Evolutionary conservation across 2,113 vertebrate species (phyloP), one percentile per base, ranked within the genome.

Genomic region (Junco hyemalis): DNA sequence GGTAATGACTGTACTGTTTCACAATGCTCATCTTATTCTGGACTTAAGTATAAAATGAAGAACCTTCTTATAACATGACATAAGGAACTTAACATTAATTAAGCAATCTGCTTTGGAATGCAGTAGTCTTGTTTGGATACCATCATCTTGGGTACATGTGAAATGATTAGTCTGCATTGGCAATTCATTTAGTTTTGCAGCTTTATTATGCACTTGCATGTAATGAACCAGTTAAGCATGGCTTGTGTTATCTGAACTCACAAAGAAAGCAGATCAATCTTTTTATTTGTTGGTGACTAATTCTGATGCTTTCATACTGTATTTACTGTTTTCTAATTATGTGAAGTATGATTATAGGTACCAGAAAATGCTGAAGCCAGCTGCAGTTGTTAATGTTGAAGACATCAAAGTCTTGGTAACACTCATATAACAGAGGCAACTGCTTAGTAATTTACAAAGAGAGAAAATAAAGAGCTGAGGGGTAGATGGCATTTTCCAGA

Each of bases 171-270:
- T 54, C n/a, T 86, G 28, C 63, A 35, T 57, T 81, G 24, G 31
- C 64, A 92, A 88, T 71, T 93, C 5, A 86, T 92, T 91, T 91
- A 38, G 24, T 71, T 91, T 88, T 86, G 80, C 71, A 88, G 33
- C 59, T 95, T 80, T 77, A 80, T 93, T 83, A 70, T 35, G 35
- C 23, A 17, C 25, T 81, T 65, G 28, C 38, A 3, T n/a, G 20
- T 85, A 95, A 79, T 42, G 71, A 93, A 53, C 25, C 36, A 64
- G 31, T 54, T 86, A 70, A 83, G 13, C 1, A 1, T 73, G 42
- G 26, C 44, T 90, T 88, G 5, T 73, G 31, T 81, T 83, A 45
- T 36, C 47, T 83, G 59, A 91, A 70, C 38, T 83, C 21, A 33
- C 29, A 81, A 56, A 93, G 56, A 68, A 88, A 94, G 72, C 31